Evolutionary conservation across 2,797 vertebrate genomes (phyloP), one percentile per base, ranked within the genome.

Genomic region (Platalea minor): DNA sequence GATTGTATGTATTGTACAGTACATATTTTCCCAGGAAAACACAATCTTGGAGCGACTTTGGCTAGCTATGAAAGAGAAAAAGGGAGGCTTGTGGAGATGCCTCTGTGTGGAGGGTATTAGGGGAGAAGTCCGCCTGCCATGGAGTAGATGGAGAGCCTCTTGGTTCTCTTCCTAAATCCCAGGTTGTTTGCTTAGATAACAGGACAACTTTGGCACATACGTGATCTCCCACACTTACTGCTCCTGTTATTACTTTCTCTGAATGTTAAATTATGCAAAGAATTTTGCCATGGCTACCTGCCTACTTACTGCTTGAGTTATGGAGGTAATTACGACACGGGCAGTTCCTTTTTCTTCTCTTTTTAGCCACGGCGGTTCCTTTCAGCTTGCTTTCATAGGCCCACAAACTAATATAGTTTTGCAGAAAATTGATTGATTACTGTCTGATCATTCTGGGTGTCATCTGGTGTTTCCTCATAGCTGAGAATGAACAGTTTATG

Each of bases 381-480:
- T 95, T 97, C 89, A 90, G 95, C 61, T 74, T 78, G 29, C 56
- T 96, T 97, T 96, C 85, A 92, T 88, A 85, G 85, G 93, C 89
- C 76, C 59, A 77, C 70, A 89, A 73, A 85, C 93, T 89, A 96
- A 89, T 85, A 83, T 51, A 89, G 69, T 94, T 96, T 91, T 85
- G 70, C 91, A 97, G 95, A 94, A 97, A 98, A 97, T 96, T 97
- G 97, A 97, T 98, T 98, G 92, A 98, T 97, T 97, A 95, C 93
- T 96, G 91, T 94, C 96, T 97, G 96, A 97, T 96, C 94, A 96
- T 88, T 96, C 83, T 95, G 97, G 97, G 97, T 95, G 86, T 88
- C 46, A 16, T 96, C 95, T 97, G 95, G 96, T 94, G 89, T 94
- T 97, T 97, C 89, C 88, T 94, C 86, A 45, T 90, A 95, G 92